Percentiles rank a stretch among this genome's conserved stretches.
Conservation (phyloP, 2,797 vertebrate species). For the Acanthopagrus latus region DNA sequence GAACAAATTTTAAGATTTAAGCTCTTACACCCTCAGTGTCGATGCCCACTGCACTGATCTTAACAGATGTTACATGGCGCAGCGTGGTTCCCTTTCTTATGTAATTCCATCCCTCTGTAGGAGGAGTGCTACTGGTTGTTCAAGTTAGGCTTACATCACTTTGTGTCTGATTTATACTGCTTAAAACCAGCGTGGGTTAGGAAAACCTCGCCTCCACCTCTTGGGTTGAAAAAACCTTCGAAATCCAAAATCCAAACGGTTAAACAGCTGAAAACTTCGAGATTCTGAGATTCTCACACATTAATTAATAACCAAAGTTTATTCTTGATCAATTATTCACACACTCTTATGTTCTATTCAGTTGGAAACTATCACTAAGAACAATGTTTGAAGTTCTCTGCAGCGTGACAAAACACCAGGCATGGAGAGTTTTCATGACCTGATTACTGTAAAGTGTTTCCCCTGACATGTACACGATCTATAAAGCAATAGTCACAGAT, state of each 20-base stretch:
- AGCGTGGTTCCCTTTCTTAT: conserved; percentile 20
- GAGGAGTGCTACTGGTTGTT: conserved; percentile 6
- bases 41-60: conserved; percentile 5
- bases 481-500: neutral
- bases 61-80: neutral
- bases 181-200: conserved; percentile 9
- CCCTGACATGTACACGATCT: neutral
- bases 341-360: neutral
- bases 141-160: conserved; percentile 12
- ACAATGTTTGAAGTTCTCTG: neutral
- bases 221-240: conserved; percentile 16
- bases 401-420: neutral
- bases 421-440: neutral
- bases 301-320: neutral
- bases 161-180: conserved; percentile 3
- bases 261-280: neutral
- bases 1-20: neutral
- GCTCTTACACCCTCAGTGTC: neutral
- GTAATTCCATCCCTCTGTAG: conserved; percentile 18
- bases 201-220: neutral
- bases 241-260: neutral
- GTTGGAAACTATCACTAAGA: neutral
- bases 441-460: neutral
- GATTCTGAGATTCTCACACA: neutral
- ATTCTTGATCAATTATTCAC: neutral